A percentile compares a stretch with the other conserved stretches of the same genome.
These are phyloP conservation scores for Lerista edwardsae DNA, from an alignment of 2,797 vertebrate genomes.

Conservation along the genomic window DNA sequence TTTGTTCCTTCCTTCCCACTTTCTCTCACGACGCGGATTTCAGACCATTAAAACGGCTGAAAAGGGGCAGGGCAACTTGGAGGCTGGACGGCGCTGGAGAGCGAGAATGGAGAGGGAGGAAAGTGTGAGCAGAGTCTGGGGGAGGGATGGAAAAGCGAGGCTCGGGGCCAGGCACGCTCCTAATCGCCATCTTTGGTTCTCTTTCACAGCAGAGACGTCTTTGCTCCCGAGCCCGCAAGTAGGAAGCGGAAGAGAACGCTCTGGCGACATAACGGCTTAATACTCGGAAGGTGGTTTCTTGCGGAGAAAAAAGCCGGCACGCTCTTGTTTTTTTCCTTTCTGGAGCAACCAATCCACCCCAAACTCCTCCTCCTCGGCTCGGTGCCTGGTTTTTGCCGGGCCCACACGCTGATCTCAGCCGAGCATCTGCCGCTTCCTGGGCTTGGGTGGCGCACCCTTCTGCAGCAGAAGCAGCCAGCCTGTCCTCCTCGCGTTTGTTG, in stretches of 20 bases:
- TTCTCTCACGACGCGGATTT: too few species aligned
- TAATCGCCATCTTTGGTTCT: background rate
- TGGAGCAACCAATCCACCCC: background rate
- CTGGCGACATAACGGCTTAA: background rate
- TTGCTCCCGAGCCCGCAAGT: background rate
- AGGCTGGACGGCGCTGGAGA: background rate
- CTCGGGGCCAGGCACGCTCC: slow-evolving; percentile 6
- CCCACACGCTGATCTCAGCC: background rate
- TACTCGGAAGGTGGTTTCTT: background rate
- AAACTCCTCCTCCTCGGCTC: background rate
- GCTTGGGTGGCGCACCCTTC: background rate
- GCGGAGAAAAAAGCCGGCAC: background rate
- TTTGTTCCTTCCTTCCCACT: background rate
- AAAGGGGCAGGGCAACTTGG: background rate
- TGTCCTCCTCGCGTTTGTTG: background rate
- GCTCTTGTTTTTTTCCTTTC: background rate
- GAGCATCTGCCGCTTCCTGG: background rate
- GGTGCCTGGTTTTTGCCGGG: background rate
- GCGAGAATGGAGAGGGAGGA: background rate
- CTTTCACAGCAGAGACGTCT: background rate
- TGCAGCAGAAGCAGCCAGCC: background rate
- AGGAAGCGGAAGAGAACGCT: background rate
- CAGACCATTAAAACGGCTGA: background rate
- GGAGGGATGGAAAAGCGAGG: slow-evolving; percentile 36
- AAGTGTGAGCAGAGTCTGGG: background rate